Base-by-base conservation (phyloP, 2,797 vertebrate genomes). In the Psittacula echo region DNA sequence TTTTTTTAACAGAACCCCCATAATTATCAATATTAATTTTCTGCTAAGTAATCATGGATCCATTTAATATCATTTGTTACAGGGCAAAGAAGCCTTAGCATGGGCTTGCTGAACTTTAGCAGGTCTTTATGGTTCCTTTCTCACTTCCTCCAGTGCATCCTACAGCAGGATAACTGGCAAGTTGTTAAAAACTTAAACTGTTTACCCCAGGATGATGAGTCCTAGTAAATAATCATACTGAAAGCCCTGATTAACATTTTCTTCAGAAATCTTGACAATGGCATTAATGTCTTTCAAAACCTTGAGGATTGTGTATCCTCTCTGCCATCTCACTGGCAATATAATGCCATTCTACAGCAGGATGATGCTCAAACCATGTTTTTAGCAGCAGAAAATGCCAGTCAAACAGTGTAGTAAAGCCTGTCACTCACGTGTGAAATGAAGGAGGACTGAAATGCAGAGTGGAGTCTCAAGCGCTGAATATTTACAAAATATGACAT, bases 391-490 rank as follows among this genome's bases (percentile, higher is more conserved):
- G 13, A 83, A 30, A 80, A 94, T 68, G 62, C 68, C 62, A 87
- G 32, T 1, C 4, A 10, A 84, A 67, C 18, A 45, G 14, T 3
- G 17, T 39, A 54, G 71, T 60, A 85, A 90, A 88, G 34, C 17
- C 65, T 85, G 42, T 60, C 29, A 6, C 30, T 84, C 5, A 3
- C 0, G 0, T 18, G 4, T 18, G n/a, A 27, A 83, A 34, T 0
- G 5, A 86, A 87, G 66, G 30, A 86, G 20, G 24, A 86, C 13
- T 34, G 42, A n/a, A 80, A 90, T 50, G 71, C 73, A 82, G 11
- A 84, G 19, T 1, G 1, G 9, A 66, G 32, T 30, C n/a, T 82
- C 29, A 80, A 50, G 11, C 90, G 34, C 29, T 67, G 37, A 87
- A 83, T 45, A 48, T 10, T 47, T 58, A 77, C 5, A 29, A 74